phyloP scores from a whole-genome alignment of 2,113 vertebrate genomes.

The Hypanus sabinus region DNA sequence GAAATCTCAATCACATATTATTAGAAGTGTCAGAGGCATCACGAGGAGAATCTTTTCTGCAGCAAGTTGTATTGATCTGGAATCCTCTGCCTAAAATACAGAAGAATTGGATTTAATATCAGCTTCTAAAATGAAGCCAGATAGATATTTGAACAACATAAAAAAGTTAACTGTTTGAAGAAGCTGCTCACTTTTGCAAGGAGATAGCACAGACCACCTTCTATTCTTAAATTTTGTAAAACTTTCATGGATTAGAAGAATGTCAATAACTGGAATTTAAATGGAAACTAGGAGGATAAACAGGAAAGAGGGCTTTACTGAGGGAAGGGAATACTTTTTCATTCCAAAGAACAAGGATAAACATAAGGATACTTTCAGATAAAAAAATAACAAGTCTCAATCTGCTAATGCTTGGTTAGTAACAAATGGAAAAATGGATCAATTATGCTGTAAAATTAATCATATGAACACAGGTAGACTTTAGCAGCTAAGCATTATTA shows the following conservation, averaged over 20 bases:
- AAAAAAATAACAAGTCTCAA: not conserved
- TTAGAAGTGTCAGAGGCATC: not conserved
- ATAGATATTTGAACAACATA: too few relatives aligned
- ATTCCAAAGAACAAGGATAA: not conserved
- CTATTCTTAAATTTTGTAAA: not conserved
- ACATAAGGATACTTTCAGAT: not conserved
- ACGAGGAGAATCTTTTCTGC: not conserved
- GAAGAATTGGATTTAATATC: not conserved
- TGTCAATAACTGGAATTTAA: not conserved
- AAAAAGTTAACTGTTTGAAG: not conserved
- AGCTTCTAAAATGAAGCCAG: too few relatives aligned
- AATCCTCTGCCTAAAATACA: not conserved
- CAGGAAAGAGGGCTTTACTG: not conserved
- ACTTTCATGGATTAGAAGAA: not conserved
- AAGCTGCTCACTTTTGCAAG: not conserved
- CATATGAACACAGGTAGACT: not conserved
- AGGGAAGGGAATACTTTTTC: not conserved
- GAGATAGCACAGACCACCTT: not conserved
- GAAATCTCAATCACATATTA: not conserved
- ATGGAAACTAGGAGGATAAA: not conserved
- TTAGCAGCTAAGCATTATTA: not conserved
- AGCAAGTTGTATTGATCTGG: not conserved
- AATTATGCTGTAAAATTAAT: not conserved
- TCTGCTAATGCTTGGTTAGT: not conserved
- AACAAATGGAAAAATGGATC: not conserved